Conservation (phyloP, 2,888 invertebrate species). For the Oscheius sp. region DNA sequence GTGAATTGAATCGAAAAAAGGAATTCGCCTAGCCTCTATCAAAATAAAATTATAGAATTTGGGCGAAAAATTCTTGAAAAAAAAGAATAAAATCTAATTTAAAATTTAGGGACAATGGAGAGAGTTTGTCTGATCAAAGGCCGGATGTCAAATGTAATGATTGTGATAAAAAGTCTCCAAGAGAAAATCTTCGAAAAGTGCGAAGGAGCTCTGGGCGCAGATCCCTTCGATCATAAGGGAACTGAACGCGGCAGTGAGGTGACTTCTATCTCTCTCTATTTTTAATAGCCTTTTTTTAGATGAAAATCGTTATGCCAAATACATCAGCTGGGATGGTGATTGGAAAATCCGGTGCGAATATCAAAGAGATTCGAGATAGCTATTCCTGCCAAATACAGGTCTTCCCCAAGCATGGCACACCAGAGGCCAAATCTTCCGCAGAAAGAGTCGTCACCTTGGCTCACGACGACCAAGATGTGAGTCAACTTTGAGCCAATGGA, state of each 20-base stretch:
- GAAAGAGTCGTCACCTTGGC: slow-evolving; percentile 95
- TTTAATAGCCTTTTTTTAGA: slow-evolving; percentile 72
- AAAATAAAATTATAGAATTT: too few relatives aligned
- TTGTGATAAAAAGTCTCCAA: slow-evolving; percentile 90
- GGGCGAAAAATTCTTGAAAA: too few relatives aligned
- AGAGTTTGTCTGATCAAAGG: slow-evolving; percentile 92
- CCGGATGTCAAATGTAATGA: slow-evolving; percentile 87
- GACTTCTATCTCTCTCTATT: too few relatives aligned
- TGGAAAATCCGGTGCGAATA: slow-evolving; percentile 93
- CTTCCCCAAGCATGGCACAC: slow-evolving; percentile 82
- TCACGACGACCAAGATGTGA: slow-evolving; percentile 85
- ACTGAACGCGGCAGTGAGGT: slow-evolving; percentile 42
- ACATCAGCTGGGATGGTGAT: slow-evolving; percentile 97
- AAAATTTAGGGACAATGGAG: slow-evolving; percentile 81
- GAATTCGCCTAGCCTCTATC: too few relatives aligned
- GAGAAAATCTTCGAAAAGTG: slow-evolving; percentile 94
- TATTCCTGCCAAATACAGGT: slow-evolving; percentile 59
- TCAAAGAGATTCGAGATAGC: slow-evolving; percentile 76
- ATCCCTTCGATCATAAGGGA: slow-evolving; percentile 67
- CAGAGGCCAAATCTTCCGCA: slow-evolving; percentile 84
- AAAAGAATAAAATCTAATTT: too few relatives aligned
- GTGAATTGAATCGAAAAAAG: too few relatives aligned
- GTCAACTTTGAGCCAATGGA: too few relatives aligned
- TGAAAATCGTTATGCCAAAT: slow-evolving; percentile 93
- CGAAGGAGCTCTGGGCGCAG: slow-evolving; percentile 80